Conservation (phyloP, 2,888 invertebrate species). For the Conus canariensis region DNA sequence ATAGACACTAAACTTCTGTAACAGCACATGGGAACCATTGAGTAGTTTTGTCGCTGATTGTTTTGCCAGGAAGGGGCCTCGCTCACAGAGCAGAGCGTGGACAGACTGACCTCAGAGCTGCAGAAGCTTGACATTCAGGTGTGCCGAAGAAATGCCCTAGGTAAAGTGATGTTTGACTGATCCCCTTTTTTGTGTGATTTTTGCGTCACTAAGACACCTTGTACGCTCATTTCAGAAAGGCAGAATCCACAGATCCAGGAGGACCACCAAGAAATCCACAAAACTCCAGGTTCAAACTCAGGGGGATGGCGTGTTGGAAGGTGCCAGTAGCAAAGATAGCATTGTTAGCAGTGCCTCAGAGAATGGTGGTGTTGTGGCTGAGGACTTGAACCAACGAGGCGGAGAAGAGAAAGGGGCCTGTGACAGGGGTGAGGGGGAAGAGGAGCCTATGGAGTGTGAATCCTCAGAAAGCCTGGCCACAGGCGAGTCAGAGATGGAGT, state of each 20-base stretch:
- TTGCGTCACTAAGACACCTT: not conserved
- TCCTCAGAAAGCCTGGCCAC: slow-evolving; percentile 49
- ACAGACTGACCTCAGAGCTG: slow-evolving; percentile 46
- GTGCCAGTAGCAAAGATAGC: not conserved
- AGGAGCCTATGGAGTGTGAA: slow-evolving; percentile 19
- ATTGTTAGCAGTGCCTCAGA: not conserved
- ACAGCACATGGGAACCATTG: too few relatives aligned
- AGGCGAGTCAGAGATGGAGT: slow-evolving; percentile 49
- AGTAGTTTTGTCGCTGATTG: too few relatives aligned
- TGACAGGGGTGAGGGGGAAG: not conserved
- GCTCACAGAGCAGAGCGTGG: slow-evolving; percentile 33
- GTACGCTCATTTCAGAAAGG: slow-evolving; percentile 27
- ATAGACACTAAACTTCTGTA: too few relatives aligned
- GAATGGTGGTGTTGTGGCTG: not conserved
- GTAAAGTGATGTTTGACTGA: slow-evolving; percentile 42
- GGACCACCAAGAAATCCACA: not conserved
- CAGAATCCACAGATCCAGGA: not conserved
- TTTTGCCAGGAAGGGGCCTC: not conserved
- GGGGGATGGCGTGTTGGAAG: too few relatives aligned
- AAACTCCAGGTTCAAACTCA: not conserved
- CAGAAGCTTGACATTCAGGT: slow-evolving; percentile 47
- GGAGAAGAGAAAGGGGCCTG: not conserved
- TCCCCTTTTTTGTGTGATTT: not conserved
- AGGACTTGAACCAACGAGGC: not conserved
- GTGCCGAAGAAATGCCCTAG: slow-evolving; percentile 46